A percentile compares a stretch with the other conserved stretches of the same genome.
These are phyloP conservation scores for Monodelphis domestica DNA, from an alignment of 2,797 vertebrate genomes.

Conservation along the genomic window DNA sequence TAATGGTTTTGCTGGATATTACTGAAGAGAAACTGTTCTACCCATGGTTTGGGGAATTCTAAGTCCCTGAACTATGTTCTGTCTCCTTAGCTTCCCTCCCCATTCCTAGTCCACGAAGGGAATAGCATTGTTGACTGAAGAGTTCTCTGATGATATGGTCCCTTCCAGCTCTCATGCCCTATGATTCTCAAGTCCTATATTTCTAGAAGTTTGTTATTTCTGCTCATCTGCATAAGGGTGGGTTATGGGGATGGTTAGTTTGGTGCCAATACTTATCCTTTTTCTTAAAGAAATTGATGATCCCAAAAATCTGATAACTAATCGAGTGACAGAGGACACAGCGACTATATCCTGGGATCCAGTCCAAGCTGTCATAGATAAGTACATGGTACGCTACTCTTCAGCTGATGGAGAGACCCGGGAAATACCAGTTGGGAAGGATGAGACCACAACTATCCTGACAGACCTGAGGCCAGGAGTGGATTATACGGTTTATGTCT, in stretches of 20 bases:
- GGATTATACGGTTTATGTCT: slow-evolving; percentile 85
- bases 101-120: neutral
- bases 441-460: slow-evolving; percentile 82
- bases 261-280: slow-evolving; percentile 7
- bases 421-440: slow-evolving; percentile 84
- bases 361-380: slow-evolving; percentile 84
- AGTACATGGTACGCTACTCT: slow-evolving; percentile 87
- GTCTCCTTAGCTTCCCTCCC: neutral
- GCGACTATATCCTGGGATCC: slow-evolving; percentile 87
- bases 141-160: neutral
- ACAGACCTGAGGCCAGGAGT: slow-evolving; percentile 85
- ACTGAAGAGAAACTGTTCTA: neutral
- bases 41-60: neutral
- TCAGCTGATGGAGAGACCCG: slow-evolving; percentile 82
- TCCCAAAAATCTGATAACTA: slow-evolving; percentile 85
- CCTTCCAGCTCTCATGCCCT: neutral
- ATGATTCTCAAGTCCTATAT: neutral
- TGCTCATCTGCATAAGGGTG: neutral
- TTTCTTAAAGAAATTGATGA: slow-evolving; percentile 84
- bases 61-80: neutral
- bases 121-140: neutral
- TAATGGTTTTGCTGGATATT: neutral
- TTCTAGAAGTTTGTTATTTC: neutral
- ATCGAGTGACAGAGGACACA: slow-evolving; percentile 85
- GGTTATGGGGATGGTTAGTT: neutral